Conservation (phyloP, 2,797 vertebrate genomes). For the Sternotherus odoratus region DNA sequence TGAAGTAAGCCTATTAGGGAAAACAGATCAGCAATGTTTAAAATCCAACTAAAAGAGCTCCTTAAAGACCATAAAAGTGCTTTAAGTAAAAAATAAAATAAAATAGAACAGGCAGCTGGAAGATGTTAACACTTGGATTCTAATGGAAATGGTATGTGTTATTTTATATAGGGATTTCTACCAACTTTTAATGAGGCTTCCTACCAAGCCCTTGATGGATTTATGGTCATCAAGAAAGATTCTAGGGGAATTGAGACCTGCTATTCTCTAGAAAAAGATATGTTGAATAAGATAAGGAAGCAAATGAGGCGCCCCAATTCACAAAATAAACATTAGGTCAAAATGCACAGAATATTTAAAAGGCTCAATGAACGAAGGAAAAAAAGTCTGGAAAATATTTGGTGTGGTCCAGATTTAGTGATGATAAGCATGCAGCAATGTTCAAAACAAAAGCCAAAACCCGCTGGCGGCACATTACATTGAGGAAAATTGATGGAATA, state of each 20-base stretch:
- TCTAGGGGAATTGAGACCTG: constrained; percentile 53
- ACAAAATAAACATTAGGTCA: constrained; percentile 24
- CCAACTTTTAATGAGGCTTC: constrained; percentile 64
- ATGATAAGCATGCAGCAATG: not conserved
- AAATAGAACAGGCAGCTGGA: constrained; percentile 58
- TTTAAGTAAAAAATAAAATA: not conserved
- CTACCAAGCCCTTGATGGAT: constrained; percentile 56
- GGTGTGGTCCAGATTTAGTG: not conserved
- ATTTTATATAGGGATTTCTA: constrained; percentile 64
- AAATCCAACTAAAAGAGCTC: constrained; percentile 25
- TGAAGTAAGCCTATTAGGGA: constrained; percentile 19
- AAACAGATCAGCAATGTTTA: not conserved
- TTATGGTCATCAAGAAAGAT: constrained; percentile 43
- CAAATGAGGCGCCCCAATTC: not conserved
- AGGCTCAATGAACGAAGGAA: not conserved
- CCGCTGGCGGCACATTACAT: not conserved
- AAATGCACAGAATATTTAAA: constrained; percentile 31
- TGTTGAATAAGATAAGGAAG: not conserved
- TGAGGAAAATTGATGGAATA: constrained; percentile 10
- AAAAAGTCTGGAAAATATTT: constrained; percentile 50
- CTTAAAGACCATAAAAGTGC: constrained; percentile 15
- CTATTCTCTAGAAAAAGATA: constrained; percentile 32
- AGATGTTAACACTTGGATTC: constrained; percentile 58
- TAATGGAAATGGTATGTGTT: constrained; percentile 63
- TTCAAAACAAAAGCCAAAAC: not conserved